Evolutionary conservation across 2,113 vertebrate species (phyloP), one percentile per base, ranked within the genome.

Genomic region (Labeo rohita): DNA sequence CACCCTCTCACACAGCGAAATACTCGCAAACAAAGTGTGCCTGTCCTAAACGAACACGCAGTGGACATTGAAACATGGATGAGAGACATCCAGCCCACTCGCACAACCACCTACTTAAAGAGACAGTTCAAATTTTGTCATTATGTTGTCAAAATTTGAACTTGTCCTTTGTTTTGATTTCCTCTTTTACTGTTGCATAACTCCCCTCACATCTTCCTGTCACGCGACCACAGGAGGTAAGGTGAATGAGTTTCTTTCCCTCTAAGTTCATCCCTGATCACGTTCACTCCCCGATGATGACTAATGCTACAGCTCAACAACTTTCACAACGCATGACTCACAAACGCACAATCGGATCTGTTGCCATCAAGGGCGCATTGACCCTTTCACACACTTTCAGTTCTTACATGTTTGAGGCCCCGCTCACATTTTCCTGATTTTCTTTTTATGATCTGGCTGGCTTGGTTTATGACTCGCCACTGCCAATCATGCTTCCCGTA

Each of bases 281-380:
- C 78, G 83, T 84, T 87, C 65, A 85, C 78, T 85, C 79, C 79
- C 85, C 23, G 47, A 68, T 61, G 50, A 59, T 89, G 86, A 89
- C 88, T 87, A 87, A 89, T 85, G 74, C 83, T 56, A 43, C 21
- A 87, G 86, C 84, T 83, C 78, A 47, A 89, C 84, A 86, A 54
- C 88, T 89, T 86, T 87, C 80, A 86, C 86, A 85, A 61, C 34
- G 73, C 73, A 82, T 87, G 73, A 87, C 86, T 87, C 84, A 80
- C 77, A 61, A 79, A 86, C 50, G 75, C 63, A 61, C 23, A 36
- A 52, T 85, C 8, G 6, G 65, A 84, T 66, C 80, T 50, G 65
- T 77, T 63, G 81, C 84, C 8, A 28, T 43, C 49, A 36, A 68
- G 45, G 66, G 70, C 23, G n/a, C 3, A 4, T 74, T 63, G 82